Conservation (phyloP, 2,888 invertebrate species). For the Lobophora halterata region DNA sequence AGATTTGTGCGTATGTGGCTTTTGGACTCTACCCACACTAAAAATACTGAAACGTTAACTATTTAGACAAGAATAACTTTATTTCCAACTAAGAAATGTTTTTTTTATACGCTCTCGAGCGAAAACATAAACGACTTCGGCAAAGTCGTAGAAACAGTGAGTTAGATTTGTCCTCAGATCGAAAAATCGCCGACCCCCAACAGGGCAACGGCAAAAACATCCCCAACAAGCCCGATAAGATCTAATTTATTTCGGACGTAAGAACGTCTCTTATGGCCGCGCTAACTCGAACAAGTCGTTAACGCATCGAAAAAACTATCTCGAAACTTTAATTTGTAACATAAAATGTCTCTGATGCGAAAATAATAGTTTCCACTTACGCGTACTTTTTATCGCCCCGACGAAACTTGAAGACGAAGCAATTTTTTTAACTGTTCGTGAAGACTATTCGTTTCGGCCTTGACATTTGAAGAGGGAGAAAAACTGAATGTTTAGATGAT, state of each 20-base stretch:
- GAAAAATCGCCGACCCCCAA: constrained; percentile 15
- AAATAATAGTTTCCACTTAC: constrained; percentile 47
- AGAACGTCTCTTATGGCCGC: constrained; percentile 42
- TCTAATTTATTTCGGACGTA: constrained; percentile 44
- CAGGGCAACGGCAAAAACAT: constrained; percentile 35
- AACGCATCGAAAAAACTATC: constrained; percentile 42
- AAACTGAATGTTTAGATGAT: constrained; percentile 20
- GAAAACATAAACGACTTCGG: constrained; percentile 1
- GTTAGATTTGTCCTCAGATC: constrained; percentile 16
- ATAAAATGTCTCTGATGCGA: constrained; percentile 43
- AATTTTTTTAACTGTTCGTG: too few species aligned
- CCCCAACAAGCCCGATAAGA: constrained; percentile 34
- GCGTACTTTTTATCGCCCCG: constrained; percentile 38
- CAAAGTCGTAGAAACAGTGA: constrained; percentile 15
- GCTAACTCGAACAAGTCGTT: constrained; percentile 47
- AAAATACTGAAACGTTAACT: too few species aligned
- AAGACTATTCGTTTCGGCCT: constrained; percentile 19
- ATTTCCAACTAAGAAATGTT: too few species aligned
- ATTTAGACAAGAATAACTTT: too few species aligned
- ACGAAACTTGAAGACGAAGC: constrained; percentile 31
- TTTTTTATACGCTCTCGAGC: too few species aligned
- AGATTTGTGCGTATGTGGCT: too few species aligned
- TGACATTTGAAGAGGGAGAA: constrained; percentile 22
- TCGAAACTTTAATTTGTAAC: constrained; percentile 46
- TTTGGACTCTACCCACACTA: too few species aligned